Evolutionary conservation across 1,140 invertebrate species (phyloP), one percentile per base, ranked within the genome.

Genomic region (Metaphire vulgaris): DNA sequence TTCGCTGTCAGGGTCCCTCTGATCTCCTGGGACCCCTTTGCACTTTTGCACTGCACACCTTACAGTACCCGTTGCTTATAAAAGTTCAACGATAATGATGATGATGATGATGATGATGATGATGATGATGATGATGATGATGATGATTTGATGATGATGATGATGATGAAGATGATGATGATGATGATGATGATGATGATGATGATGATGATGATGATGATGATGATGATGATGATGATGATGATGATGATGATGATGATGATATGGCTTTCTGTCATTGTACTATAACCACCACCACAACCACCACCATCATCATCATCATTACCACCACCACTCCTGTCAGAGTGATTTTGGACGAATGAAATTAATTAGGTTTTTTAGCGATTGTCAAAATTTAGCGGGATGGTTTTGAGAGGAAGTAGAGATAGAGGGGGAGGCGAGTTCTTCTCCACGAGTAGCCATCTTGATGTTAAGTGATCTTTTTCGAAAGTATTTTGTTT

Each of bases 181-280:
- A 56, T 56, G 41, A 56, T 56, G 41, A 56, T 56, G 41, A 56
- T 56, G 41, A 56, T 56, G 41, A 56, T 56, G 41, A 56, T 56
- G 41, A 56, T 56, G 41, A 56, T 56, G 41, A 56, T 56, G 41
- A 56, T 56, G 41, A 56, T 56, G 41, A 56, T 56, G 41, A 56
- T 56, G 41, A 56, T 56, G 41, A 56, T 56, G 41, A 56, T 56
- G 41, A 56, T 56, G 41, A 56, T 56, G 41, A 56, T 56, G 41
- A 56, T 56, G 41, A 56, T 56, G 41, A 56, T 56, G 41, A 56
- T 56, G 41, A 56, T 56, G 41, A 56, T 56, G 41, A 56, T 56
- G 41, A 56, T 56, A 12, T 12, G 6, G 6, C 6, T 56, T 56
- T 12, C 21, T 56, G 21, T 56, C 21, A 56, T 56, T 56, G 21